Conservation (phyloP, 2,888 invertebrate species). For the Globia sparganii region DNA sequence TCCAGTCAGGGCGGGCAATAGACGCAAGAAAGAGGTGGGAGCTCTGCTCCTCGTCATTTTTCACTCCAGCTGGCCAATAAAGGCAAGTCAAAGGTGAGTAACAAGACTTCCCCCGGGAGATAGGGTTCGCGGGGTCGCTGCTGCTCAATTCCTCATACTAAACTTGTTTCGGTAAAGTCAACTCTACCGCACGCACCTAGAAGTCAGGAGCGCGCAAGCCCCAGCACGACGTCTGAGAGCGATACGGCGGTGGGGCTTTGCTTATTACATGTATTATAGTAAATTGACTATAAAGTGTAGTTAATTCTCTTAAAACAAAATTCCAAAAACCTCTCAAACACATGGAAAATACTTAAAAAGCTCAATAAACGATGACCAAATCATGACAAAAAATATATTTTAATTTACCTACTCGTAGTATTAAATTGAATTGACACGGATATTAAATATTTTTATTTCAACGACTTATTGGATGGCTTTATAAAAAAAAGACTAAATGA, state of each 20-base stretch:
- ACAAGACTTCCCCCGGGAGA: not conserved
- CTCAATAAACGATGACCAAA: not conserved
- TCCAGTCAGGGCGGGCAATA: too few relatives aligned
- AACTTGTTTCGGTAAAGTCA: too few relatives aligned
- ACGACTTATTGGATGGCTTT: slow-evolving; percentile 45
- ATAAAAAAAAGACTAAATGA: slow-evolving; percentile 28
- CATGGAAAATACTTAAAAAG: not conserved
- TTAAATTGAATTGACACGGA: slow-evolving; percentile 49
- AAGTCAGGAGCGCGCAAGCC: too few relatives aligned
- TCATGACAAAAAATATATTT: slow-evolving; percentile 10
- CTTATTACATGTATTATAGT: too few relatives aligned
- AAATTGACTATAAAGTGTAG: not conserved
- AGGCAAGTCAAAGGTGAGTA: not conserved
- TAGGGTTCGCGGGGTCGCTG: not conserved
- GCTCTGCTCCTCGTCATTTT: too few relatives aligned
- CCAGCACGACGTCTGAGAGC: not conserved
- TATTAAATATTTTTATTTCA: slow-evolving; percentile 42
- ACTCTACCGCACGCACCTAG: too few relatives aligned
- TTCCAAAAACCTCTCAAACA: not conserved
- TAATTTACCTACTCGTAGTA: slow-evolving; percentile 21
- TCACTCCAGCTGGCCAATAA: not conserved
- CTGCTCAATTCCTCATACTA: not conserved
- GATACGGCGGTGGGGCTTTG: not conserved
- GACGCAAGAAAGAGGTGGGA: too few relatives aligned
- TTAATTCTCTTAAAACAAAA: not conserved